phyloP scores from a whole-genome alignment of 2,797 vertebrate genomes.

The Rhadinocentrus ornatus region DNA sequence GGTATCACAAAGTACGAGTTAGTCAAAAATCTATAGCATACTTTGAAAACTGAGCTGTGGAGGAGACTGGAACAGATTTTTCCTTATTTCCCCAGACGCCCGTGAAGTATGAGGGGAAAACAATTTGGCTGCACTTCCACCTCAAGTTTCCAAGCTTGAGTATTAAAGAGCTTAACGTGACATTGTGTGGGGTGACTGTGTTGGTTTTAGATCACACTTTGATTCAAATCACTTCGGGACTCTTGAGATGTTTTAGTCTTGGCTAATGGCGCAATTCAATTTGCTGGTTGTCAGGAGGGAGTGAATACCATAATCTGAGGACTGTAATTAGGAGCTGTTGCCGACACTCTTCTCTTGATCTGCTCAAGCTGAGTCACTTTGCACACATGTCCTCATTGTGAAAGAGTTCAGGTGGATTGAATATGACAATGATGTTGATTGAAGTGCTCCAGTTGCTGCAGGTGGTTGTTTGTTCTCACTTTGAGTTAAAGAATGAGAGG shows the following conservation, averaged over 20 bases:
- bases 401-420: constrained; percentile 30
- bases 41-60: neutral
- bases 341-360: constrained; percentile 16
- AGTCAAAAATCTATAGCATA: neutral
- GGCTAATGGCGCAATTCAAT: constrained; percentile 49
- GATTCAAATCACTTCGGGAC: constrained; percentile 32
- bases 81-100: neutral
- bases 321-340: constrained; percentile 35
- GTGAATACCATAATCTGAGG: constrained; percentile 29
- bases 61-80: neutral
- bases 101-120: neutral
- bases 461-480: constrained; percentile 20
- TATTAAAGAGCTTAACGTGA: neutral
- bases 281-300: constrained; percentile 45
- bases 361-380: constrained; percentile 8
- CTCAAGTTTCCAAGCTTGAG: neutral
- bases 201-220: constrained; percentile 14
- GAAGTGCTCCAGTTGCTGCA: constrained; percentile 20
- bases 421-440: constrained; percentile 32
- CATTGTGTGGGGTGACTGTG: neutral
- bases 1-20: neutral
- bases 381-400: constrained; percentile 23
- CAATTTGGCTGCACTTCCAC: neutral
- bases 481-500: constrained; percentile 40
- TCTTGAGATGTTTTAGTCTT: constrained; percentile 29